Evolutionary conservation across 2,797 vertebrate species (phyloP), one percentile per base, ranked within the genome.

Genomic region (Micromesistius poutassou): DNA sequence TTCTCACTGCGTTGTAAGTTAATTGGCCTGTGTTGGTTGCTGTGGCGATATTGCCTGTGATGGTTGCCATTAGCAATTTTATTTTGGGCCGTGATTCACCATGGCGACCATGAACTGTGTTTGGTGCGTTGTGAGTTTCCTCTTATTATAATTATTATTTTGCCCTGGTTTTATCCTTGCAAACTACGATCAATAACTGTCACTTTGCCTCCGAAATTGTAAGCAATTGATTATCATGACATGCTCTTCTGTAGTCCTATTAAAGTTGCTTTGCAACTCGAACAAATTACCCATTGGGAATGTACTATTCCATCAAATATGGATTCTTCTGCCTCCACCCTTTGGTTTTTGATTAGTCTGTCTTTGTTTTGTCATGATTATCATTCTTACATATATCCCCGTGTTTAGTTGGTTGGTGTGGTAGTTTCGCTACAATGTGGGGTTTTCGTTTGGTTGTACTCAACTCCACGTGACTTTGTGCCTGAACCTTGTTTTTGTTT

Each of bases 11-110:
- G 92, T 94, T 90, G 94, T 94, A 94, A 93, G 92, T 94, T 89
- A 91, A 93, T 92, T 92, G 92, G 93, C 91, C 93, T 94, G 93
- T 94, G 93, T 92, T 93, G 94, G 92, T 94, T 92, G 93, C 94
- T 94, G 94, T 94, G 94, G 94, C 93, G 87, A 94, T 94, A 94
- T 94, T 94, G 94, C 94, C 92, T 94, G 94, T 95, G 94, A 91
- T 94, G 94, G 94, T 95, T 94, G 93, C 93, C 92, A 87, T 93
- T 94, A 94, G 93, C 93, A 90, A 82, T 92, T 93, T 91, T 88
- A 84, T 93, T 79, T 89, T 88, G 89, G 93, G 91, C 92, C 91
- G 93, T 94, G 91, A 94, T 93, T 93, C 93, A 91, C 92, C 93
- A 94, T 94, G 94, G 94, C 92, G 92, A 94, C 91, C 91, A 91